phyloP scores from a whole-genome alignment of 2,113 vertebrate species.

The Vicugna pacos region DNA sequence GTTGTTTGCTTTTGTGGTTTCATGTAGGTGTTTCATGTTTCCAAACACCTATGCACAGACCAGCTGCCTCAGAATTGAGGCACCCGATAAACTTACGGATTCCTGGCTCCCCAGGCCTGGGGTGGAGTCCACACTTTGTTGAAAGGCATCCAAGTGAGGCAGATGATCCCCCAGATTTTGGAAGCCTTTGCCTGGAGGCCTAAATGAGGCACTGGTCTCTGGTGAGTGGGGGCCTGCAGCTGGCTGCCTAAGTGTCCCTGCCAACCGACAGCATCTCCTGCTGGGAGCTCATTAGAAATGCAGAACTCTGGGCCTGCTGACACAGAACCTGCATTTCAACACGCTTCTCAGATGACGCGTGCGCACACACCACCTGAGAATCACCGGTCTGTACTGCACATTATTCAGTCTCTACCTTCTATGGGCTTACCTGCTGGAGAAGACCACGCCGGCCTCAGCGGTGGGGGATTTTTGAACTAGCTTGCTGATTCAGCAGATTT shows the following conservation, averaged over 20 bases:
- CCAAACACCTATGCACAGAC: not conserved
- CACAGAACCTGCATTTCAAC: not conserved
- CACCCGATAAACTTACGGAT: not conserved
- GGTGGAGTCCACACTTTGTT: not conserved
- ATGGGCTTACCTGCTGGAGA: not conserved
- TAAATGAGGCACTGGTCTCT: not conserved
- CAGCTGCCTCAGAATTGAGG: not conserved
- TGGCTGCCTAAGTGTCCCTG: not conserved
- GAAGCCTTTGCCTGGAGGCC: not conserved
- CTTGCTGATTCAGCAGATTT: not conserved
- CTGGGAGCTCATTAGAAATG: not conserved
- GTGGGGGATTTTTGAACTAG: not conserved
- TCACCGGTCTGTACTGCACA: accelerated
- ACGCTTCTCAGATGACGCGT: not conserved
- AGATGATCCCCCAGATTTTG: not conserved
- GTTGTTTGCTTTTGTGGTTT: constrained; percentile 20
- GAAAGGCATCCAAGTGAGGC: not conserved
- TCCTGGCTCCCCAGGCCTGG: not conserved
- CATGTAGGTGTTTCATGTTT: not conserved
- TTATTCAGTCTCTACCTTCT: not conserved
- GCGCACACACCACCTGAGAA: not conserved
- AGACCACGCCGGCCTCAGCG: accelerated
- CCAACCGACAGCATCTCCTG: not conserved
- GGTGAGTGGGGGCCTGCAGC: not conserved
- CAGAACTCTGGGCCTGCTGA: not conserved